phyloP scores from a whole-genome alignment of 2,888 invertebrate species.

The Lampropteryx suffumata region DNA sequence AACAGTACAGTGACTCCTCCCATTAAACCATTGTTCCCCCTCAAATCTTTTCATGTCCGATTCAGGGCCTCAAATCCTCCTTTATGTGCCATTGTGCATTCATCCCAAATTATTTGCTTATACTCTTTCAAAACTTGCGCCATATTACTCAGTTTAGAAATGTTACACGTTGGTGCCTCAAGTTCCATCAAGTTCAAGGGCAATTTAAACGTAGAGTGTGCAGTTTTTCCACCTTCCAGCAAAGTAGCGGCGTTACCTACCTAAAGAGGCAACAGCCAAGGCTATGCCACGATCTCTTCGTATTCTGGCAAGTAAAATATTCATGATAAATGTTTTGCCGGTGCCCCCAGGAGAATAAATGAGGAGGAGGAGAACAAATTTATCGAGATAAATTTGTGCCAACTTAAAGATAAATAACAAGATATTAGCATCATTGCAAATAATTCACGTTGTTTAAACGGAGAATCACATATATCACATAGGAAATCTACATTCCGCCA shows the following conservation, averaged over 20 bases:
- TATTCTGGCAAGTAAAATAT: neutral
- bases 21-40: neutral
- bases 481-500: too few relatives aligned
- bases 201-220: neutral
- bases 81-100: neutral
- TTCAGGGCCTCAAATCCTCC: neutral
- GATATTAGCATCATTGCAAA: too few relatives aligned
- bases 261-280: neutral
- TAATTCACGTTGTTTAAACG: too few relatives aligned
- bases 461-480: too few relatives aligned
- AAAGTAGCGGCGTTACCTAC: neutral
- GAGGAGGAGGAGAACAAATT: too few relatives aligned
- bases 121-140: neutral
- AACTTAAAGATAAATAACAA: too few relatives aligned
- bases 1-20: neutral
- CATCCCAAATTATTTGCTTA: neutral
- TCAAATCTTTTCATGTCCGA: too few relatives aligned
- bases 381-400: too few relatives aligned
- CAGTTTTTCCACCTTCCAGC: neutral
- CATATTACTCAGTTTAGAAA: neutral
- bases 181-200: neutral
- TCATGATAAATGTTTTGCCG: neutral
- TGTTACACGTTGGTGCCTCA: neutral
- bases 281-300: neutral
- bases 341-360: neutral